Evolutionary conservation across 2,888 invertebrate genomes (phyloP).

Genomic region (Caenorhabditis plicata): DNA sequence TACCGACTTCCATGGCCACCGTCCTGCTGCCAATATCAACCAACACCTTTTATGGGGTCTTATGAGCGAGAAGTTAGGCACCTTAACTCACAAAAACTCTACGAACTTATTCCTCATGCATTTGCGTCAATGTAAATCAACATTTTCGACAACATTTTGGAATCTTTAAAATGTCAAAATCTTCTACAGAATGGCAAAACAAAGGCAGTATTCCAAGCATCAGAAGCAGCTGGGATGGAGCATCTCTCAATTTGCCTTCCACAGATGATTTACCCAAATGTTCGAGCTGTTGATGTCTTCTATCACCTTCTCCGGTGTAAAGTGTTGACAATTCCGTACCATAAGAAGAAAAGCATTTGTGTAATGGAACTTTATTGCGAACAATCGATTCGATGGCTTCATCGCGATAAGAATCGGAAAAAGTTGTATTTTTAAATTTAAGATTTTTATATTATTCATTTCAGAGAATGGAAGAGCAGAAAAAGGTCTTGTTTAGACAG

Average conservation of each 20-base stretch:
- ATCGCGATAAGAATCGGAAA: slow-evolving; percentile 22
- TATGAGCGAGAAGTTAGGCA: no score
- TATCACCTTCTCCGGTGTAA: slow-evolving; percentile 37
- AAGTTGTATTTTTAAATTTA: no score
- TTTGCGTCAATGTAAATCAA: no score
- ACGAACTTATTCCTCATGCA: no score
- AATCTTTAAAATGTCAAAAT: not conserved
- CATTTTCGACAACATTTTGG: not conserved
- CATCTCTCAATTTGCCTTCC: slow-evolving; percentile 37
- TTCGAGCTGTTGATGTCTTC: slow-evolving; percentile 37
- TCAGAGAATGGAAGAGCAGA: no score
- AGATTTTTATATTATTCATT: not conserved
- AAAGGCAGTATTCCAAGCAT: slow-evolving; percentile 26
- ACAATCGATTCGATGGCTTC: slow-evolving; percentile 32
- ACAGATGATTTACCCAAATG: slow-evolving; percentile 24
- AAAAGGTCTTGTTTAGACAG: no score
- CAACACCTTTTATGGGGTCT: no score
- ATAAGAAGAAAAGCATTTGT: slow-evolving; percentile 20
- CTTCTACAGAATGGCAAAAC: slow-evolving; percentile 3
- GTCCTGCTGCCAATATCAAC: no score
- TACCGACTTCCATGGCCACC: no score
- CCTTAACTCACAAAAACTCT: no score
- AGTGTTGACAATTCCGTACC: slow-evolving; percentile 17
- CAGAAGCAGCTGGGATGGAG: slow-evolving; percentile 24
- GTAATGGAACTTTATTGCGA: slow-evolving; percentile 34